Percentiles rank a stretch among this genome's conserved stretches.
Conservation (phyloP, 2,888 invertebrate species). For the Ichneumoninae sp. region DNA sequence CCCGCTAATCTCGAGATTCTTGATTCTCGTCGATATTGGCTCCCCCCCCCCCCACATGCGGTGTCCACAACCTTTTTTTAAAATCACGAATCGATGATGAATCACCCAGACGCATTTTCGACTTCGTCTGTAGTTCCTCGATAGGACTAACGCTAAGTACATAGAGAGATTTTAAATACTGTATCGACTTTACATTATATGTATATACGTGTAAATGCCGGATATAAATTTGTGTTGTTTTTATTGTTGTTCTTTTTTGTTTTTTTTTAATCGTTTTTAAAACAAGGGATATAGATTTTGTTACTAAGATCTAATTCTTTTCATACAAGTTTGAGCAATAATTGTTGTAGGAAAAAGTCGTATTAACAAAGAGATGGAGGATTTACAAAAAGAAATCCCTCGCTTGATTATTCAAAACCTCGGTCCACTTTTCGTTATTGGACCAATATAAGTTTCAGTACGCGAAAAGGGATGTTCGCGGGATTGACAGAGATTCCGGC, state of each 20-base stretch:
- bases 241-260: slow-evolving; percentile 16
- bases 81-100: slow-evolving; percentile 36
- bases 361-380: slow-evolving; percentile 44
- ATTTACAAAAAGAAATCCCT: slow-evolving; percentile 18
- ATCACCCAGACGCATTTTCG: slow-evolving; percentile 16
- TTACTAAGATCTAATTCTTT: slow-evolving; percentile 65
- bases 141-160: slow-evolving; percentile 57
- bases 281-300: slow-evolving; percentile 62
- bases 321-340: slow-evolving; percentile 77
- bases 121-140: slow-evolving; percentile 20
- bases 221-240: slow-evolving; percentile 51
- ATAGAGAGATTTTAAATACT: slow-evolving; percentile 54
- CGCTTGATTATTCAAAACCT: slow-evolving; percentile 39
- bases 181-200: slow-evolving; percentile 53
- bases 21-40: slow-evolving; percentile 26
- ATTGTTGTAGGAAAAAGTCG: slow-evolving; percentile 70
- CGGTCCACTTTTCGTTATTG: slow-evolving; percentile 29
- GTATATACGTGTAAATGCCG: slow-evolving; percentile 49
- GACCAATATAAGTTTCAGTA: slow-evolving; percentile 43
- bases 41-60: neutral
- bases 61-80: slow-evolving; percentile 36
- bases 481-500: slow-evolving; percentile 19
- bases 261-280: slow-evolving; percentile 29
- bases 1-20: slow-evolving; percentile 10
- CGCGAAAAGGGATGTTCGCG: slow-evolving; percentile 24